phyloP scores from a whole-genome alignment of 2,113 vertebrate species.

The Choloepus hoffmanni region DNA sequence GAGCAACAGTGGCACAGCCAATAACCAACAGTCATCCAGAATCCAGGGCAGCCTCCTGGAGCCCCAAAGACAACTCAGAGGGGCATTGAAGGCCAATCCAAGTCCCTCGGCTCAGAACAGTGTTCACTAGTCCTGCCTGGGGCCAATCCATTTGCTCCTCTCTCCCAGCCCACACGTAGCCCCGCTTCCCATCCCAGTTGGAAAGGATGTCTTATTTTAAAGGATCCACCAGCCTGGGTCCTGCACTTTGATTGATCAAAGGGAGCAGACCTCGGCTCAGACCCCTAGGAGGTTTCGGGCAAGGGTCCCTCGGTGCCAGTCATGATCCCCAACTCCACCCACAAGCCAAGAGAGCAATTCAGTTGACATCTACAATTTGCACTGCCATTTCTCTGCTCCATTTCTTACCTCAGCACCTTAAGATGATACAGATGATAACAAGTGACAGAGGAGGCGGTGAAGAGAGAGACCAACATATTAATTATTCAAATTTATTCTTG shows the following conservation, averaged over 20 bases:
- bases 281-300: neutral
- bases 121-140: neutral
- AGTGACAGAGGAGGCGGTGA: slow-evolving; percentile 56
- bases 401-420: neutral
- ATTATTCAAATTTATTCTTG: slow-evolving; percentile 52
- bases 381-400: neutral
- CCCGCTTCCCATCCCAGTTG: neutral
- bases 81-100: neutral
- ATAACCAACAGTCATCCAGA: neutral
- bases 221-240: neutral
- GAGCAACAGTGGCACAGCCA: neutral
- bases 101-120: neutral
- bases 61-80: neutral
- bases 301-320: neutral
- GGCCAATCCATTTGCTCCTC: neutral
- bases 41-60: neutral
- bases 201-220: neutral
- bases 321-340: neutral
- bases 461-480: slow-evolving; percentile 33
- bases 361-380: neutral
- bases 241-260: neutral
- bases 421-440: neutral
- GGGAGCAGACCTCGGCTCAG: neutral
- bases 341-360: neutral
- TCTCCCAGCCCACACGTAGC: neutral